Percentiles rank a stretch among this genome's conserved stretches.
Evolutionary conservation across 2,113 vertebrate species (phyloP).

Genomic region (Thunnus maccoyii): DNA sequence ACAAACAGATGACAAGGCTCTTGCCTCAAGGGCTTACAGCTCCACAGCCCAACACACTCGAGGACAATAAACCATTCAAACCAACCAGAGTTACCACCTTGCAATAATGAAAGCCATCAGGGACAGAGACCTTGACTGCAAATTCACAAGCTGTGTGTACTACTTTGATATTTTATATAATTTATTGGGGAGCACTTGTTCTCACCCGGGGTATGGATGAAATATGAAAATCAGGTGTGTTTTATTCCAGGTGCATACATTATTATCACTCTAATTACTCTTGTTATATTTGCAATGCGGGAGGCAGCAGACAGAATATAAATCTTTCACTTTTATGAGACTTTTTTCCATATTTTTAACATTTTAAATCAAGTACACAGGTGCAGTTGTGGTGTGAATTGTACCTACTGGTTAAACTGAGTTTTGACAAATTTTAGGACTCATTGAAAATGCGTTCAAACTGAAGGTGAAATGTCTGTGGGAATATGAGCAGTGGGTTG

Average conservation of each 20-base stretch:
- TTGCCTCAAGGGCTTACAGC: conserved; percentile 14
- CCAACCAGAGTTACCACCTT: neutral
- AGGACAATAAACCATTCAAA: conserved; percentile 29
- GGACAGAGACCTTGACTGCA: conserved; percentile 30
- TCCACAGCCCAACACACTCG: neutral
- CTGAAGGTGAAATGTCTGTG: neutral
- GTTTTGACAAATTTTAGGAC: neutral
- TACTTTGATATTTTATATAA: neutral
- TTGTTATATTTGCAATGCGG: neutral
- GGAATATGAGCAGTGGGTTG: conserved; percentile 22
- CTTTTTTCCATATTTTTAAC: neutral
- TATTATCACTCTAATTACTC: neutral
- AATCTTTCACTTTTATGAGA: conserved; percentile 9
- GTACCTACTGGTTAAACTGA: neutral
- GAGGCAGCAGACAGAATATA: neutral
- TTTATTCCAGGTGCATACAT: conserved; percentile 5
- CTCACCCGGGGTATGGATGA: neutral
- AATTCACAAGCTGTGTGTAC: neutral
- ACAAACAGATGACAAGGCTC: conserved; percentile 40
- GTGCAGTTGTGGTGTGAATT: neutral
- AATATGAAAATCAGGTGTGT: conserved; percentile 44
- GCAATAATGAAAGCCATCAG: conserved; percentile 11
- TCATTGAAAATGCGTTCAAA: neutral
- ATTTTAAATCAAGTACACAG: neutral
- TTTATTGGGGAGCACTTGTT: conserved; percentile 9